Evolutionary conservation across 2,113 vertebrate species (phyloP).

Genomic region (Lophura nycthemera): DNA sequence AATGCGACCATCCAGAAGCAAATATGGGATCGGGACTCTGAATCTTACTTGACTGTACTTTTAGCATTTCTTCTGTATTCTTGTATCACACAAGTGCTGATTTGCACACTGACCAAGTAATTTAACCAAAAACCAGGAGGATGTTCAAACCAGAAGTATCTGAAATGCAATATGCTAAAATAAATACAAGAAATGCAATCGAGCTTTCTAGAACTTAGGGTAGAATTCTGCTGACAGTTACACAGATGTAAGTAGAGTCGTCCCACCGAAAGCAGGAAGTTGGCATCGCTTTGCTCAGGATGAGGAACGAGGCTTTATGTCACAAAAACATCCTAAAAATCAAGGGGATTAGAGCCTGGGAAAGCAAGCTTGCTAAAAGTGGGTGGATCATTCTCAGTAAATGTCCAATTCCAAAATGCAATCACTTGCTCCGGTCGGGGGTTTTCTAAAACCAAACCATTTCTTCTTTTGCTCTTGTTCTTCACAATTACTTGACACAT

Average conservation of each 20-base stretch:
- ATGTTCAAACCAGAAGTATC: neutral
- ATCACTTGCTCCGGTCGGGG: neutral
- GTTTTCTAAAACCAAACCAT: neutral
- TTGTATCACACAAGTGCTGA: accelerated
- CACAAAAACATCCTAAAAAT: neutral
- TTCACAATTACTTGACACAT: neutral
- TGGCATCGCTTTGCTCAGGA: neutral
- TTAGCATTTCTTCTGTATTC: neutral
- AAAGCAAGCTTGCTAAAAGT: neutral
- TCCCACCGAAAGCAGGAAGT: neutral
- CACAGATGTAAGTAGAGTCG: neutral
- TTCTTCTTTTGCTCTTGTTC: neutral
- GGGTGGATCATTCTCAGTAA: neutral
- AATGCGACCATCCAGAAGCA: neutral
- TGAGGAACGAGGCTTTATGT: neutral
- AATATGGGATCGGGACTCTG: neutral
- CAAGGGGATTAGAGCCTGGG: neutral
- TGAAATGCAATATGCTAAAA: neutral
- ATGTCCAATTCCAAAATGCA: neutral
- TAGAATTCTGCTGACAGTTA: neutral
- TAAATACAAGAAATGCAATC: neutral
- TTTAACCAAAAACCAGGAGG: neutral
- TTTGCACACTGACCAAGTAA: neutral
- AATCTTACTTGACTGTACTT: neutral
- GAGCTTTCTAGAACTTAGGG: neutral